Percentiles rank a stretch among this genome's conserved stretches.
Conservation (phyloP, 2,888 invertebrate genomes). For the Luperina testacea region DNA sequence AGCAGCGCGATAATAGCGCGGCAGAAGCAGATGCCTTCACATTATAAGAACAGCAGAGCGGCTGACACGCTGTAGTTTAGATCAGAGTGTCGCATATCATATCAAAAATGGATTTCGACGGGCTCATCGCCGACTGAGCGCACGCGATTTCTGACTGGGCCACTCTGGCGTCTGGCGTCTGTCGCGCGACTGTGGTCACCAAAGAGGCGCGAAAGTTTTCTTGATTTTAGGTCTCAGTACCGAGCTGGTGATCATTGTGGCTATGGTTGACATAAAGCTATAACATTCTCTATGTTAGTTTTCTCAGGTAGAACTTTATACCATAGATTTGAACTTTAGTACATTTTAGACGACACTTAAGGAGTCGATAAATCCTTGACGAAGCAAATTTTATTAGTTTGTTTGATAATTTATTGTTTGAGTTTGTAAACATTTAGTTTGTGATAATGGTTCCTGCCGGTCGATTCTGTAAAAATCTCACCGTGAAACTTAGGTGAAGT, state of each 20-base stretch:
- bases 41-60: too few relatives aligned
- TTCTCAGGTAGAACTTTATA: slow-evolving; percentile 22
- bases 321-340: slow-evolving; percentile 35
- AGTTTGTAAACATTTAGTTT: slow-evolving; percentile 15
- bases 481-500: too few relatives aligned
- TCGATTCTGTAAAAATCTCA: too few relatives aligned
- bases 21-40: too few relatives aligned
- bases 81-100: too few relatives aligned
- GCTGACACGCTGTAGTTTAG: too few relatives aligned
- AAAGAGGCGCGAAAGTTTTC: neutral
- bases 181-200: neutral
- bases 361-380: slow-evolving; percentile 36
- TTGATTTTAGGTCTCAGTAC: neutral
- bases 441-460: slow-evolving; percentile 36
- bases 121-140: too few relatives aligned
- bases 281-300: slow-evolving; percentile 20
- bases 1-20: too few relatives aligned
- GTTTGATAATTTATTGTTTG: slow-evolving; percentile 20
- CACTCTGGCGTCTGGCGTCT: too few relatives aligned
- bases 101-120: too few relatives aligned
- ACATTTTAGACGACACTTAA: slow-evolving; percentile 41
- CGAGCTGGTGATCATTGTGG: neutral
- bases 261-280: neutral
- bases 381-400: slow-evolving; percentile 9
- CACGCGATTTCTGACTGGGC: too few relatives aligned